phyloP scores from a whole-genome alignment of 2,797 vertebrate genomes.

The Micromesistius poutassou region DNA sequence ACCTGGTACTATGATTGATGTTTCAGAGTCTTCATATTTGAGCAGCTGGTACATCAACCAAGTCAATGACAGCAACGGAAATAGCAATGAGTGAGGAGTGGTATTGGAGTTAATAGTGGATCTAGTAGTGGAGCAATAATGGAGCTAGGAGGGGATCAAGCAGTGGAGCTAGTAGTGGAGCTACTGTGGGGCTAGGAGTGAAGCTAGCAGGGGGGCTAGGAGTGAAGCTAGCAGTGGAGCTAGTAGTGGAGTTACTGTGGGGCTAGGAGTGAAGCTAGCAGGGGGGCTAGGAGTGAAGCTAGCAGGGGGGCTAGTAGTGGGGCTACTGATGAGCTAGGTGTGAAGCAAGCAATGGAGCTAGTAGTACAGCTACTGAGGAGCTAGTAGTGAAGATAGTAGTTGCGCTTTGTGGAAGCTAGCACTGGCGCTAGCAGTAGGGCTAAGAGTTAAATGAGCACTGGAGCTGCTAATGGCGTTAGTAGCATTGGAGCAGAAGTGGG shows the following conservation, averaged over 20 bases:
- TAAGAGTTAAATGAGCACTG: neutral
- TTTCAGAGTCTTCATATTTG: neutral
- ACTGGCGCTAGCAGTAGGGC: neutral
- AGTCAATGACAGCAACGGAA: neutral
- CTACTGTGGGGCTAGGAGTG: neutral
- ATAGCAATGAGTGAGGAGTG: neutral
- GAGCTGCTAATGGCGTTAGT: too few species aligned
- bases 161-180: neutral
- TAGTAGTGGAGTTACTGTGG: too few species aligned
- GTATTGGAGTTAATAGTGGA: neutral
- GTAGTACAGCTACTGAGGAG: neutral
- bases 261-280: too few species aligned
- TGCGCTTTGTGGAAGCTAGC: neutral
- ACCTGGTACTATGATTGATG: neutral
- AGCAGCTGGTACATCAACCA: neutral
- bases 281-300: too few species aligned
- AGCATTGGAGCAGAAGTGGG: too few species aligned
- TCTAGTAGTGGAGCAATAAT: too few species aligned
- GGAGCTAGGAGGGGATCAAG: neutral
- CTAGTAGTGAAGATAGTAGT: neutral
- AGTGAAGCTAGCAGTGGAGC: too few species aligned
- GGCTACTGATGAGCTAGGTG: neutral
- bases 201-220: neutral
- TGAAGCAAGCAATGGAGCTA: neutral
- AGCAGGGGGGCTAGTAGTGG: neutral